These are phyloP conservation scores for Beroe ovata DNA, from an alignment of 37 sponge, comb jelly and placozoan genomes.

Conservation along the genomic window DNA sequence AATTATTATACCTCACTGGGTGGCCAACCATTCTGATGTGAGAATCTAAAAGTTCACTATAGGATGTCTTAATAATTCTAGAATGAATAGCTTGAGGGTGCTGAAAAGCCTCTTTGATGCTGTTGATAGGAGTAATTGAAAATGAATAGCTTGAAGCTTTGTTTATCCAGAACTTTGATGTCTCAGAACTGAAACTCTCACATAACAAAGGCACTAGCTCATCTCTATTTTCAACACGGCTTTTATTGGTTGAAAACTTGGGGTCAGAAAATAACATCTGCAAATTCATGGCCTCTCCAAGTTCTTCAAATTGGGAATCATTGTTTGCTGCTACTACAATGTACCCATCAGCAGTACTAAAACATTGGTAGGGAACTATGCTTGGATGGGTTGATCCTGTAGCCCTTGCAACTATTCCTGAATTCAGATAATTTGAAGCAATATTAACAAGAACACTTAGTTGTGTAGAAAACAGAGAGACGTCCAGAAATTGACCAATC, in stretches of 20 bases:
- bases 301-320: slow-evolving; percentile 71
- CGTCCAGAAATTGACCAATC: slow-evolving; percentile 74
- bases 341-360: slow-evolving; percentile 72
- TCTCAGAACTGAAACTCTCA: slow-evolving; percentile 58
- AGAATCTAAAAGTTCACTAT: not conserved
- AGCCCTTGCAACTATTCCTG: slow-evolving; percentile 69
- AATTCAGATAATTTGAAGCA: slow-evolving; percentile 78
- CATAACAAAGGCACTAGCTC: slow-evolving; percentile 67
- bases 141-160: not conserved
- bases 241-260: slow-evolving; percentile 72
- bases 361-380: slow-evolving; percentile 84
- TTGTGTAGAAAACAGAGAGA: slow-evolving; percentile 74
- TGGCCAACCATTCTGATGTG: slow-evolving; percentile 25
- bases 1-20: slow-evolving; percentile 14
- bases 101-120: slow-evolving; percentile 28
- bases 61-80: not conserved
- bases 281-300: slow-evolving; percentile 70
- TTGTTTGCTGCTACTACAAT: slow-evolving; percentile 78
- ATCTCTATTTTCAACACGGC: slow-evolving; percentile 73
- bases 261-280: slow-evolving; percentile 67
- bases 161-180: slow-evolving; percentile 6
- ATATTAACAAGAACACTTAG: slow-evolving; percentile 71
- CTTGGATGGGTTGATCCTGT: slow-evolving; percentile 77
- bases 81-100: slow-evolving; percentile 30
- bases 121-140: not conserved